Percentiles rank a stretch among this genome's conserved stretches.
Conservation (phyloP, 2,113 vertebrate genomes). For the Elachura formosa region DNA sequence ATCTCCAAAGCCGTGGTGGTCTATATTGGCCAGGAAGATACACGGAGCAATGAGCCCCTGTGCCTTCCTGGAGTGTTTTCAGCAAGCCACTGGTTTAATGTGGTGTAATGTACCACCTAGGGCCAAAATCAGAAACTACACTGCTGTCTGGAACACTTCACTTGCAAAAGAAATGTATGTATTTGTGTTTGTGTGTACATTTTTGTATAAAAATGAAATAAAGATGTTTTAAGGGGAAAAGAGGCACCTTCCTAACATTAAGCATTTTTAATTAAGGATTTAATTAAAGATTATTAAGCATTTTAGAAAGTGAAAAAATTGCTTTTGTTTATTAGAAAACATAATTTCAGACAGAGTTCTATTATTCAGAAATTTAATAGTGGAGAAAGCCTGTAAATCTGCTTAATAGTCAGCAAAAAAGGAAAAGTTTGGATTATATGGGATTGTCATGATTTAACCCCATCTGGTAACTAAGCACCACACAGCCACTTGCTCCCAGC, state of each 20-base stretch:
- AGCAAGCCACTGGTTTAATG: not conserved
- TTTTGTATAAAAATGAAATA: not conserved
- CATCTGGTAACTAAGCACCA: not conserved
- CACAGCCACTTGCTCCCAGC: accelerated
- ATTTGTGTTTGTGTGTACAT: accelerated
- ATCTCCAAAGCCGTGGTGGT: not conserved
- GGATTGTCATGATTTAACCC: not conserved
- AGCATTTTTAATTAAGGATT: too few relatives aligned
- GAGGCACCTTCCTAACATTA: not conserved
- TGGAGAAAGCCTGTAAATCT: not conserved
- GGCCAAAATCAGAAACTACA: slow-evolving; percentile 6
- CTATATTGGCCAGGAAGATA: not conserved
- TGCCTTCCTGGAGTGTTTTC: not conserved
- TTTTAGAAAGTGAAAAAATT: not conserved
- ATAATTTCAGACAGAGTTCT: not conserved
- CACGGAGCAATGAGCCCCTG: not conserved
- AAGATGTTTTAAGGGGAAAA: not conserved
- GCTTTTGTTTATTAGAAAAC: not conserved
- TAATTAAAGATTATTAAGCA: not conserved
- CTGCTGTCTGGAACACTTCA: not conserved
- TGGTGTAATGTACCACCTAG: slow-evolving; percentile 56
- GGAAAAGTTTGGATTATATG: not conserved
- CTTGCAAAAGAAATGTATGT: not conserved
- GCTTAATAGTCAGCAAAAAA: not conserved
- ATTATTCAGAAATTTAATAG: not conserved